Evolutionary conservation across 2,888 invertebrate genomes (phyloP).

Genomic region (Agonopterix arenella): DNA sequence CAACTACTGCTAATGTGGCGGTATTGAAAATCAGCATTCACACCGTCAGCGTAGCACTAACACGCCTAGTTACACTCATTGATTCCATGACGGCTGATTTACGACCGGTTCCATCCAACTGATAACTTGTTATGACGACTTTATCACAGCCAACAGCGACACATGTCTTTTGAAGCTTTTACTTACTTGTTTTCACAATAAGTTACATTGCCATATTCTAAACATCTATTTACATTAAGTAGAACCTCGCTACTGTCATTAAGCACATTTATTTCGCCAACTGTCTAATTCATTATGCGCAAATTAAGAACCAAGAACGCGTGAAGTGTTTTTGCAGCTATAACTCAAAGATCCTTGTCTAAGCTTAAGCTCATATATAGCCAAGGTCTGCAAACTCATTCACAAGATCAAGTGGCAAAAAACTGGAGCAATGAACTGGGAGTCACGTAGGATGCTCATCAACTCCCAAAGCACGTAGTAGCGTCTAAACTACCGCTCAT

Average conservation of each 20-base stretch:
- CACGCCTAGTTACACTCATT: slow-evolving; percentile 42
- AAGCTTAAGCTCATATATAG: slow-evolving; percentile 15
- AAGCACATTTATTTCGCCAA: slow-evolving; percentile 21
- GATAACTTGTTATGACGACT: slow-evolving; percentile 31
- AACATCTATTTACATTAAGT: slow-evolving; percentile 12
- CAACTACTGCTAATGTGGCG: slow-evolving; percentile 58
- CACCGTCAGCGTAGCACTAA: slow-evolving; percentile 27
- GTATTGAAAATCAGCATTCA: slow-evolving; percentile 67
- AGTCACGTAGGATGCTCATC: slow-evolving; percentile 69
- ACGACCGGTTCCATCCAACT: slow-evolving; percentile 29
- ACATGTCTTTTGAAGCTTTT: slow-evolving; percentile 4
- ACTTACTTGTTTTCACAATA: slow-evolving; percentile 1
- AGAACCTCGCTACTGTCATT: slow-evolving; percentile 15
- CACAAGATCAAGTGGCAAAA: slow-evolving; percentile 68
- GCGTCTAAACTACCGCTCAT: slow-evolving; percentile 74
- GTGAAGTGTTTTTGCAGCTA: slow-evolving; percentile 41
- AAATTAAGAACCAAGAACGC: slow-evolving; percentile 22
- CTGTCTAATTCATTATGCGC: slow-evolving; percentile 23
- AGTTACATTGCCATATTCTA: slow-evolving; percentile 11
- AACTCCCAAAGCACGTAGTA: slow-evolving; percentile 61
- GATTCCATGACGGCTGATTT: slow-evolving; percentile 37
- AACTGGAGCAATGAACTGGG: slow-evolving; percentile 72
- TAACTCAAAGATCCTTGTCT: slow-evolving; percentile 60
- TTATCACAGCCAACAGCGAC: slow-evolving; percentile 20
- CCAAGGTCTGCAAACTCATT: slow-evolving; percentile 66